These are phyloP conservation scores for Camponotus pennsylvanicus DNA, from an alignment of 1,140 invertebrate genomes.

Conservation along the genomic window DNA sequence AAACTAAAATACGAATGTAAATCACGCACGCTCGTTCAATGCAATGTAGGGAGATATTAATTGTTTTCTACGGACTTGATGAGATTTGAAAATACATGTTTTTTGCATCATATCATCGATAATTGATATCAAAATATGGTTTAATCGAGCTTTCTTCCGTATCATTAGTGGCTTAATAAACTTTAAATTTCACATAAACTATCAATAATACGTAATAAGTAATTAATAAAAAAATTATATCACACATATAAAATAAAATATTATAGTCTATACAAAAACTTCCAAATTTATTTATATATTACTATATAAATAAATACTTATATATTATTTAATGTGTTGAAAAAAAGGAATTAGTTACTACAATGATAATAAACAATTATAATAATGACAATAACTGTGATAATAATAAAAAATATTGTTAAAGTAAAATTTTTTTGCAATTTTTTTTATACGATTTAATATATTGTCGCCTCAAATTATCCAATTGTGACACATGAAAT, in stretches of 20 bases:
- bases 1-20: conserved; percentile 13
- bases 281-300: background rate
- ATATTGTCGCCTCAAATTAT: conserved; percentile 6
- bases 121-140: background rate
- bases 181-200: background rate
- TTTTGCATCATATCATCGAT: background rate
- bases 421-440: background rate
- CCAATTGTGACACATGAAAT: background rate
- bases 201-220: background rate
- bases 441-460: background rate
- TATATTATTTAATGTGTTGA: background rate
- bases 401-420: background rate
- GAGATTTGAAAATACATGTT: background rate
- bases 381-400: background rate
- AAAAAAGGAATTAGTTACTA: background rate
- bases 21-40: background rate
- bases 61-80: background rate
- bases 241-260: background rate
- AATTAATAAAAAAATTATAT: conserved; percentile 14
- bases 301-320: too few relatives aligned
- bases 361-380: background rate
- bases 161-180: background rate
- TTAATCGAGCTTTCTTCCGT: background rate
- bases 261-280: background rate
- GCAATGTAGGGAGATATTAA: background rate